These are phyloP conservation scores for Linnaemya tessellans DNA, from an alignment of 2,888 invertebrate species.

Conservation along the genomic window DNA sequence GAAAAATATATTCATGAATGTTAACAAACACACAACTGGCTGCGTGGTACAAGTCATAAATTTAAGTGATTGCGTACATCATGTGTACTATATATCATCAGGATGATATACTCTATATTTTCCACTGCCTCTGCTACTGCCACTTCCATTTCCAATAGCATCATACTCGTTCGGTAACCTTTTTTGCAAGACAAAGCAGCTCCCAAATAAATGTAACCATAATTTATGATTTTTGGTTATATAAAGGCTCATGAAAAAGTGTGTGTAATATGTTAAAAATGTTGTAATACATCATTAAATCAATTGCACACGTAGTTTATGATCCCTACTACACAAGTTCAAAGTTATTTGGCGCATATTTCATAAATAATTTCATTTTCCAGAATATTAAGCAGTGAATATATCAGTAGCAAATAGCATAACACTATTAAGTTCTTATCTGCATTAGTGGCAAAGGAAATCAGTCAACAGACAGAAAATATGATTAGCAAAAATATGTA, in stretches of 20 bases:
- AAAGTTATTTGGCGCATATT: background rate
- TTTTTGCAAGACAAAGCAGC: background rate
- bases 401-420: too few species aligned
- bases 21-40: slow-evolving; percentile 46
- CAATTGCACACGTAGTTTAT: slow-evolving; percentile 7
- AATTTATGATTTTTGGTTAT: slow-evolving; percentile 32
- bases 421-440: too few species aligned
- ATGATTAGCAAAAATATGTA: too few species aligned
- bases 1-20: slow-evolving; percentile 52
- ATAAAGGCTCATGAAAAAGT: slow-evolving; percentile 7
- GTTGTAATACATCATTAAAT: slow-evolving; percentile 5
- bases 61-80: slow-evolving; percentile 46
- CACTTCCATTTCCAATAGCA: background rate
- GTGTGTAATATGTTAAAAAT: slow-evolving; percentile 5
- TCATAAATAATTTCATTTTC: background rate
- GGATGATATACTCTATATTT: background rate
- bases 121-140: too few species aligned
- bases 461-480: too few species aligned
- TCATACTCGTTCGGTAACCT: background rate
- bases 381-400: too few species aligned
- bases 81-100: slow-evolving; percentile 7
- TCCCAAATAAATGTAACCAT: background rate
- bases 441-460: too few species aligned
- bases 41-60: slow-evolving; percentile 58
- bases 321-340: background rate